A percentile compares a stretch with the other conserved stretches of the same genome.
phyloP scores from a whole-genome alignment of 2,113 vertebrate species.

The Triplophysa dalaica region DNA sequence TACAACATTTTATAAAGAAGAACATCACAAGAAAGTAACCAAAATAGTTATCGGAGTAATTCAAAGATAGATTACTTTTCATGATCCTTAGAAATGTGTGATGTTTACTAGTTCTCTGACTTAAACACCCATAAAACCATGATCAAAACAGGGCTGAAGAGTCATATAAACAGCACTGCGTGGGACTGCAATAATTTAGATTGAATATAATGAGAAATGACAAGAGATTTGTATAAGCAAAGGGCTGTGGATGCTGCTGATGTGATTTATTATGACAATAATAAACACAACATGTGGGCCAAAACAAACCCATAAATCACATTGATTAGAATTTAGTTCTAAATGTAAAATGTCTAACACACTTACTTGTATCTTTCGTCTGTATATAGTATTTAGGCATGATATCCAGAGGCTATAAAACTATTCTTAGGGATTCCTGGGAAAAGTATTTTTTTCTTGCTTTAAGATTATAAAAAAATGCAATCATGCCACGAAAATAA shows the following conservation, averaged over 20 bases:
- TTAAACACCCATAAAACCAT: constrained; percentile 5
- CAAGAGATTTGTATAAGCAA: constrained; percentile 32
- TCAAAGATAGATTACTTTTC: not conserved
- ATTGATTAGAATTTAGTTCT: not conserved
- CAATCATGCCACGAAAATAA: not conserved
- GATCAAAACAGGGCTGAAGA: constrained; percentile 4
- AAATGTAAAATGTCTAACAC: not conserved
- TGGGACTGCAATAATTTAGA: constrained; percentile 86
- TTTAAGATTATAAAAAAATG: not conserved
- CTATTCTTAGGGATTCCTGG: not conserved
- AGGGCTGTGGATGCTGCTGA: constrained; percentile 71
- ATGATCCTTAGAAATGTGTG: constrained; percentile 5
- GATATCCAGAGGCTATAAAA: not conserved
- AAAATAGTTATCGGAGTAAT: not conserved
- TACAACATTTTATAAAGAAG: constrained; percentile 12
- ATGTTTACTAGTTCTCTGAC: constrained; percentile 20
- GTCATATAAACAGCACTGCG: constrained; percentile 67
- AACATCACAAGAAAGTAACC: not conserved
- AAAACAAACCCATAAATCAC: constrained; percentile 8
- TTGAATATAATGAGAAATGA: constrained; percentile 35
- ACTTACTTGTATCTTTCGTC: constrained; percentile 6
- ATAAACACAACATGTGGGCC: constrained; percentile 73
- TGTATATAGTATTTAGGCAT: not conserved
- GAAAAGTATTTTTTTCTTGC: not conserved
- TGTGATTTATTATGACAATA: constrained; percentile 61